A percentile compares a stretch with the other conserved stretches of the same genome.
Conservation (phyloP, 2,888 invertebrate genomes). For the Phaonia tiefii region DNA sequence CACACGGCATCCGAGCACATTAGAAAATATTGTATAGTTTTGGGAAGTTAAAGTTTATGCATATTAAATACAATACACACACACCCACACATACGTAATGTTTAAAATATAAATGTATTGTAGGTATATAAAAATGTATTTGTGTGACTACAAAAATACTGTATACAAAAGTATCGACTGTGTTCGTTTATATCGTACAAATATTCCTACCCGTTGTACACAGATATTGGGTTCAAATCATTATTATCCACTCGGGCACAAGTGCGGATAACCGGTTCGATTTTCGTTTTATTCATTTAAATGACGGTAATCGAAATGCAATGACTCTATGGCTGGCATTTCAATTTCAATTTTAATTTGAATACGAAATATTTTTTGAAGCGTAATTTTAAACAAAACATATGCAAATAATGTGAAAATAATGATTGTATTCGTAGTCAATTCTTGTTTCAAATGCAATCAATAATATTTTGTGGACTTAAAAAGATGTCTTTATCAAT, state of each 20-base stretch:
- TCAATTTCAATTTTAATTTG: too few species aligned
- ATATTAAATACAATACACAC: slow-evolving; percentile 39
- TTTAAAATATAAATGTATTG: background rate
- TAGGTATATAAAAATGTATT: background rate
- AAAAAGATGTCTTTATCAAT: too few species aligned
- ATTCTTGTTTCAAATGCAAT: too few species aligned
- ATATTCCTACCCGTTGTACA: background rate
- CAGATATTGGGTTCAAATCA: slow-evolving; percentile 25
- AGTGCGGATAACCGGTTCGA: slow-evolving; percentile 38
- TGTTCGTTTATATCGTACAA: background rate
- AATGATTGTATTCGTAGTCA: too few species aligned
- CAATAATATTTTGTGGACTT: too few species aligned
- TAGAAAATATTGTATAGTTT: slow-evolving; percentile 51
- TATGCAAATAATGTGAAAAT: too few species aligned
- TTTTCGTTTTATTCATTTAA: too few species aligned
- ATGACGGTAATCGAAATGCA: slow-evolving; percentile 32
- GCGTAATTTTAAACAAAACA: too few species aligned
- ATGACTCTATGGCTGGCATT: slow-evolving; percentile 1
- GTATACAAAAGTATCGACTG: background rate
- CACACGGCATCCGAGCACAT: slow-evolving; percentile 32
- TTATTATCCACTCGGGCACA: slow-evolving; percentile 20
- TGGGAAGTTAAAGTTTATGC: slow-evolving; percentile 52
- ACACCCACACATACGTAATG: background rate
- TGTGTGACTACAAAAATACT: background rate
- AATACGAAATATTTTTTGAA: too few species aligned